Evolutionary conservation across 2,888 invertebrate genomes (phyloP), one percentile per base, ranked within the genome.

Genomic region (Prenolepis imparis): DNA sequence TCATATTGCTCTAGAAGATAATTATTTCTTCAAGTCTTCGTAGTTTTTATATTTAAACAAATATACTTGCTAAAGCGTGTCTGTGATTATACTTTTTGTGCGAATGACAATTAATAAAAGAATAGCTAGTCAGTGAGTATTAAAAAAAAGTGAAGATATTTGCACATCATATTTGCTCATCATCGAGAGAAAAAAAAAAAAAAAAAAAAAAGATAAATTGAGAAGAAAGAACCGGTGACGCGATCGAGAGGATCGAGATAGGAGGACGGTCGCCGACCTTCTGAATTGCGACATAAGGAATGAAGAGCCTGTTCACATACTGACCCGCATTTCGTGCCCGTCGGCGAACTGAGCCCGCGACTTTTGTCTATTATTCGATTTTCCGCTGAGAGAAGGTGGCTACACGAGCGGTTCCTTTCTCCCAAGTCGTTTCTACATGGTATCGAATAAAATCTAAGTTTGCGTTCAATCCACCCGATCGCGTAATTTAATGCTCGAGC

Each of bases 271-370:
- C 92, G 90, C 83, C 89, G 92, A 92, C 92, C 92, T 91, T 91
- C 84, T 64, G 83, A 82, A 87, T 87, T 87, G 89, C 90, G 89
- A 89, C 87, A 90, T 89, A 89, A 92, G 91, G 87, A 91, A 89
- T 91, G 91, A 92, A 18, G 74, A 93, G 91, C 44, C 91, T 91
- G 93, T 90, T 94, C 93, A 93, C 94, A 94, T 89, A 94, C 94
- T 94, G 93, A 94, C 94, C 94, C 93, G 93, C 92, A 94, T 94
- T 94, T 91, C 89, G 75, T 85, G 64, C 75, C 87, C 70, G 55
- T 72, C 28, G 75, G 82, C 82, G 78, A 83, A 80, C 52, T 63
- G 78, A 61, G 74, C 67, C 55, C 74, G 39, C 75, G 57, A 52
- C 78, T 87, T 89, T 89, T 88, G 82, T 64, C 88, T 85, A 85